Conservation (phyloP, 2,888 invertebrate species). For the Adelognathus sp. region DNA sequence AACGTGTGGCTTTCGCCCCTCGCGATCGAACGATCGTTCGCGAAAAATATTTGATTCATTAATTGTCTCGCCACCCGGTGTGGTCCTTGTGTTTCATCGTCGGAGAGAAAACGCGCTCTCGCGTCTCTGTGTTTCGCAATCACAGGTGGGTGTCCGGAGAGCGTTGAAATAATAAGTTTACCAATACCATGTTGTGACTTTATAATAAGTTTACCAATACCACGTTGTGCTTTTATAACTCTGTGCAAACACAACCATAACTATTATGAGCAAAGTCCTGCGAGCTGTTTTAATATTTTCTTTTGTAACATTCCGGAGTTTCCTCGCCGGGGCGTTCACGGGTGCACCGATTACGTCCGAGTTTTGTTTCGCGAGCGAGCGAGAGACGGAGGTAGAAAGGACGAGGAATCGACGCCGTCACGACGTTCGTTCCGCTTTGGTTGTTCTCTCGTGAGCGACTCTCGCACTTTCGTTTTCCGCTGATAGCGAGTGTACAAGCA, state of each 20-base stretch:
- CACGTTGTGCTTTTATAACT: background rate
- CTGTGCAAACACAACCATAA: background rate
- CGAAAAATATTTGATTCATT: constrained; percentile 22
- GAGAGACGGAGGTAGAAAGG: constrained; percentile 52
- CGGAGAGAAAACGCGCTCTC: background rate
- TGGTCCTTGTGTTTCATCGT: constrained; percentile 32
- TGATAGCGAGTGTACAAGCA: constrained; percentile 53
- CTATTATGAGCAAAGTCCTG: constrained; percentile 27
- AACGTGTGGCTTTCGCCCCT: background rate
- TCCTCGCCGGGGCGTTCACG: constrained; percentile 2
- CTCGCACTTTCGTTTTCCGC: constrained; percentile 61
- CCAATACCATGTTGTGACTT: background rate
- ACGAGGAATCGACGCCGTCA: constrained; percentile 57
- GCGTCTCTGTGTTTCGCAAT: constrained; percentile 20
- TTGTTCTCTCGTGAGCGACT: constrained; percentile 37
- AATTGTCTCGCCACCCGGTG: constrained; percentile 28
- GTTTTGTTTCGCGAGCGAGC: no score
- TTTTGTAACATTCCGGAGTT: constrained; percentile 35
- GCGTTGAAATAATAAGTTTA: constrained; percentile 17
- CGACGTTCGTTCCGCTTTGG: constrained; percentile 58
- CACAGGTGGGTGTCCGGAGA: background rate
- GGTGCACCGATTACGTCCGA: constrained; percentile 51
- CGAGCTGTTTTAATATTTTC: constrained; percentile 17
- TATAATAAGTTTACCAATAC: background rate
- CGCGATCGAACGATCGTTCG: constrained; percentile 24